Conservation (phyloP, 2,797 vertebrate genomes). For the Galagoides demidoff region DNA sequence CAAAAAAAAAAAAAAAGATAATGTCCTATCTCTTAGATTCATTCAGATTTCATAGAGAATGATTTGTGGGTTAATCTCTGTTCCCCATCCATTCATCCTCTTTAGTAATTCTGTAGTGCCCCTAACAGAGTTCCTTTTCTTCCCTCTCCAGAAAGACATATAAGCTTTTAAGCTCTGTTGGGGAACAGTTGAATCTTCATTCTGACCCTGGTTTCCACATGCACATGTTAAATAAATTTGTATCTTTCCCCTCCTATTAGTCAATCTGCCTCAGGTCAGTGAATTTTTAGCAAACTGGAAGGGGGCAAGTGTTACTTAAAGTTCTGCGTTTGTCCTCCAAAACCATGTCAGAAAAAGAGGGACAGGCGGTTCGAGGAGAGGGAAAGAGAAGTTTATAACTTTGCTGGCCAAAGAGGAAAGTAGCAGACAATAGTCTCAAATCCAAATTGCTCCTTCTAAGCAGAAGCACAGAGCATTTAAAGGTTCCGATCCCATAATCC, state of each 20-base stretch:
- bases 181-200: neutral
- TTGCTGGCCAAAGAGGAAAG: too few species aligned
- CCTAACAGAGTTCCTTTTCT: neutral
- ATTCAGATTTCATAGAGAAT: neutral
- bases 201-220: neutral
- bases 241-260: neutral
- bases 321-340: too few species aligned
- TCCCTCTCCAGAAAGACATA: neutral
- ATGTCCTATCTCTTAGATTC: neutral
- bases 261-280: neutral
- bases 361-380: too few species aligned
- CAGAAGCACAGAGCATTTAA: too few species aligned
- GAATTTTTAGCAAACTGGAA: neutral
- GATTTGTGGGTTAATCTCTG: neutral
- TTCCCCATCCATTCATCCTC: neutral
- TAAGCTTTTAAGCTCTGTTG: neutral
- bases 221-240: neutral
- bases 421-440: too few species aligned
- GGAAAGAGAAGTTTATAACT: too few species aligned
- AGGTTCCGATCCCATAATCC: too few species aligned
- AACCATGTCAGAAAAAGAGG: too few species aligned
- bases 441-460: too few species aligned
- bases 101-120: neutral
- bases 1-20: neutral
- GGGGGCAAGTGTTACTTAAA: neutral